Evolutionary conservation across 2,888 invertebrate genomes (phyloP).

Genomic region (Callosobruchus maculatus): DNA sequence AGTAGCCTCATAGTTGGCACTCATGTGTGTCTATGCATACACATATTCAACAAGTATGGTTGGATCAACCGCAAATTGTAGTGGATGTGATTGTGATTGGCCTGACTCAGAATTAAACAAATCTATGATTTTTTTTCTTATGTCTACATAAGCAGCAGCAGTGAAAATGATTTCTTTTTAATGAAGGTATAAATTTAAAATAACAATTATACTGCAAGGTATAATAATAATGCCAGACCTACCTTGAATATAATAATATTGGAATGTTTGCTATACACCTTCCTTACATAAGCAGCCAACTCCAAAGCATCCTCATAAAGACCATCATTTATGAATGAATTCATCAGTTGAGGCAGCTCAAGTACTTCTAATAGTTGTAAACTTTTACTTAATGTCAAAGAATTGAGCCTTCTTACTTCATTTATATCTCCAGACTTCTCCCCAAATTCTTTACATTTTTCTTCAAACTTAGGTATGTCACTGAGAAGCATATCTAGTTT

Average conservation of each 20-base stretch:
- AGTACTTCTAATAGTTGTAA: conserved; percentile 85
- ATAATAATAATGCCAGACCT: too few relatives aligned
- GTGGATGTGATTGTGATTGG: too few relatives aligned
- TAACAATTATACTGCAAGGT: too few relatives aligned
- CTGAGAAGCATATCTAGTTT: conserved; percentile 67
- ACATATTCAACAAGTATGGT: too few relatives aligned
- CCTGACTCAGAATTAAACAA: too few relatives aligned
- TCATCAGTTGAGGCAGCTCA: conserved; percentile 91
- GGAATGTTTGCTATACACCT: conserved; percentile 77
- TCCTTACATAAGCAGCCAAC: conserved; percentile 81
- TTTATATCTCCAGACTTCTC: conserved; percentile 75
- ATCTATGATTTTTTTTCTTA: too few relatives aligned
- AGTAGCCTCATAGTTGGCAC: too few relatives aligned
- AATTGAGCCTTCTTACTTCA: conserved; percentile 63
- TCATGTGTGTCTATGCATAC: too few relatives aligned
- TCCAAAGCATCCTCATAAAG: conserved; percentile 93
- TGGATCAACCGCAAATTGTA: too few relatives aligned
- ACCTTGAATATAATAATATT: conserved; percentile 84
- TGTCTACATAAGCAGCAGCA: too few relatives aligned
- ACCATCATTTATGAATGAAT: conserved; percentile 84
- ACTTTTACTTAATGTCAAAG: conserved; percentile 73
- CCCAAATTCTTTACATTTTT: conserved; percentile 79
- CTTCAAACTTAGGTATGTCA: conserved; percentile 72
- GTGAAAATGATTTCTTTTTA: too few relatives aligned
- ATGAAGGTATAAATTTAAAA: too few relatives aligned